Evolutionary conservation across 2,113 vertebrate species (phyloP), one percentile per base, ranked within the genome.

Genomic region (Oreocharis arfaki): DNA sequence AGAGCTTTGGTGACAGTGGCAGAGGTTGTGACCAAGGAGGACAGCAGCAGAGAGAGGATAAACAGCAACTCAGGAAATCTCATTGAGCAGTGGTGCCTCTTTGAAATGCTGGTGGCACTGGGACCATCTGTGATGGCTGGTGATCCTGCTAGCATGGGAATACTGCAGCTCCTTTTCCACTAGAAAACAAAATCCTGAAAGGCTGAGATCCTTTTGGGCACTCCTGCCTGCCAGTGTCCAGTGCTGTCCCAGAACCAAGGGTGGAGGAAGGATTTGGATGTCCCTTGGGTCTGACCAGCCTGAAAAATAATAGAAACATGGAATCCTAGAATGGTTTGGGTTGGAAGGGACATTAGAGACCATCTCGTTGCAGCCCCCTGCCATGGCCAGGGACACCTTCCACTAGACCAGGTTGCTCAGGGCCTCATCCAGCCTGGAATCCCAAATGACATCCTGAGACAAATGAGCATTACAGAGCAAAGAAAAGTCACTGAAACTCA

Each of bases 51-150:
- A 53, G n/a, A 93, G 71, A 9, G n/a, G 46, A 65, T 0, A 0
- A 71, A 35, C 0, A 2, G 53, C 19, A n/a, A 7, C 28, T 63
- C 11, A 55, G 49, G 53, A 55, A 49, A 27, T 10, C 22, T 50
- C 2, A 1, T 0, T 18, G 46, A 64, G 17, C 26, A 67, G 15
- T 33, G 11, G 13, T 42, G 23, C 9, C 22, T 33, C 39, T 64
- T 35, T 55, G 53, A 50, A 46, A 46, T 0, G 0, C 3, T 26
- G 52, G 11, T 1, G 5, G 8, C 61, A 19, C 50, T 73, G 26
- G 28, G 33, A 63, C 9, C n/a, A 55, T 37, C 26, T 55, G 12
- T 46, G 32, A 17, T 11, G 32, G 21, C 35, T 65, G 47, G 7
- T 50, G 59, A 30, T 57, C 14, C 37, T 74, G 47, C 46, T 63